These are phyloP conservation scores for Pinctada fucata DNA, from an alignment of 2,888 invertebrate genomes.

Conservation along the genomic window DNA sequence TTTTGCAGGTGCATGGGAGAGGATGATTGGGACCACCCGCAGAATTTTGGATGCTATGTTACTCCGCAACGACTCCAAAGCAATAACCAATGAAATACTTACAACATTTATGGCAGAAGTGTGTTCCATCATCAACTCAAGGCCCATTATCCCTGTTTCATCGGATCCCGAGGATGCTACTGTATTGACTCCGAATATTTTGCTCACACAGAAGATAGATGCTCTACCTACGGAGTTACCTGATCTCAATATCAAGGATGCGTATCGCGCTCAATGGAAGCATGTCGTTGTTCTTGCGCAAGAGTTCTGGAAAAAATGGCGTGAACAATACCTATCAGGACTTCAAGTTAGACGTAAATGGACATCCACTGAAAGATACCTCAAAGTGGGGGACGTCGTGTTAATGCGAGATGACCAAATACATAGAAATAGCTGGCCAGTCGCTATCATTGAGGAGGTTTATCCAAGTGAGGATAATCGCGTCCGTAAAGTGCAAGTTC, in stretches of 20 bases:
- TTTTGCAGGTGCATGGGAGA: slow-evolving; percentile 45
- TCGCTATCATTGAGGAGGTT: not conserved
- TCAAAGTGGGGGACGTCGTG: not conserved
- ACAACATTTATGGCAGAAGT: slow-evolving; percentile 22
- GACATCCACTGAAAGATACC: not conserved
- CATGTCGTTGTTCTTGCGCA: not conserved
- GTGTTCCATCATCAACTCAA: not conserved
- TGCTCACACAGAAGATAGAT: not conserved
- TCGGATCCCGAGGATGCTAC: too few species aligned
- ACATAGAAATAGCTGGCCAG: not conserved
- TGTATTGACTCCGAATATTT: not conserved
- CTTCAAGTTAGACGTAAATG: not conserved
- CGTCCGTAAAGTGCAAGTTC: not conserved
- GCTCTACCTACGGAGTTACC: not conserved
- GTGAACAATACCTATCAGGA: not conserved
- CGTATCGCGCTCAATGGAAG: not conserved
- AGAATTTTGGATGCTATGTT: slow-evolving; percentile 41
- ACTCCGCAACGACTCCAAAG: not conserved
- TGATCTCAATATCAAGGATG: not conserved
- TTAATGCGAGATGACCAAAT: not conserved
- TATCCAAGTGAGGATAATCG: not conserved
- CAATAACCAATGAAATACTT: slow-evolving; percentile 4
- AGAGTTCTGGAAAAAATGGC: not conserved
- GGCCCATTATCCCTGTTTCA: slow-evolving; percentile 22
- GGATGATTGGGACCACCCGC: slow-evolving; percentile 39